Base-by-base conservation (phyloP, 64 coral and sea anemone species). In the Pocillopora damicornis region DNA sequence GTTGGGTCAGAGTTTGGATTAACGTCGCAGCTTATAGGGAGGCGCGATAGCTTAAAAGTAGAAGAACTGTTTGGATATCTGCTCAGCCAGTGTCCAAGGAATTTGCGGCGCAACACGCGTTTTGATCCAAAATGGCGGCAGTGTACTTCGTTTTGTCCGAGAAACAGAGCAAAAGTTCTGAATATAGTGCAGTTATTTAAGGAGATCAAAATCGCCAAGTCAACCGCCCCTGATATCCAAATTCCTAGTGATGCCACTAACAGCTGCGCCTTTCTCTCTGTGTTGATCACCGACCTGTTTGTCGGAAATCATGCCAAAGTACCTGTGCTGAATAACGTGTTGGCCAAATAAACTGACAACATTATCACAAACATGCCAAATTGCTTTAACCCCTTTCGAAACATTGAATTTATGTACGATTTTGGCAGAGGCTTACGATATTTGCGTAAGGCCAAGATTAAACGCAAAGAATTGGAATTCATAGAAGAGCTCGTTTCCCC, bases 351-450 rank as follows among this genome's bases (percentile, higher is more conserved):
- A 88, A 88, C 79, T 15, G 42, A 89, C 73, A 11, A 89, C 10
- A 76, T 89, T 58, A 71, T 89, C 45, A 2, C 17, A 13, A 79
- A 22, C 38, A 35, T 63, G 42, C 77, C 88, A 20, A 79, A 37
- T 68, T 37, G 65, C 17, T 83, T 88, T 36, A 93, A 93, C 62
- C 45, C 35, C 57, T 67, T 88, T 58, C 73, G 91, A 92, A 42
- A 88, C 71, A 42, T 77, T 20, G 77, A 60, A 62, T 65, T 58
- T 1, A 20, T 82, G 66, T 83, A 92, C 72, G 86, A 88, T 66
- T 86, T 64, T 51, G n/a, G 59, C 60, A 63, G 91, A 93, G 75
- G 86, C 91, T 65, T 93, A 93, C 76, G n/a, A n/a, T 18, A 93
- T 93, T 67, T 88, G 69, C 78, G 73, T 34, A 81, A 88, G 22